phyloP scores from a whole-genome alignment of 1,140 invertebrate genomes.

The Papilio polytes region DNA sequence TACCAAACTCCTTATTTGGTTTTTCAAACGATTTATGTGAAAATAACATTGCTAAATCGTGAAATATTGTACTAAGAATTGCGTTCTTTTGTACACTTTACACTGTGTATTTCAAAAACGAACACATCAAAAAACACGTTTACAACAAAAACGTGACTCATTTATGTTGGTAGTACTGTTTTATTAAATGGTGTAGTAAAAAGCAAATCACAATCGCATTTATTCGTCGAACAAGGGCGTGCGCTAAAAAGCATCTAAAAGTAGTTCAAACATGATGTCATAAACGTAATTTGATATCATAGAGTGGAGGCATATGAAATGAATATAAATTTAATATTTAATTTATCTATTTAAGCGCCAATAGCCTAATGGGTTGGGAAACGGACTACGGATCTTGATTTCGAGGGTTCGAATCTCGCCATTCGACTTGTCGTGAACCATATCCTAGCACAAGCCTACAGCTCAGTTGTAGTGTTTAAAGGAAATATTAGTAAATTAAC shows the following conservation, averaged over 20 bases:
- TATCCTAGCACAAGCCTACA: too few relatives aligned
- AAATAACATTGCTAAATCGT: background rate
- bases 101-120: background rate
- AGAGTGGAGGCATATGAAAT: too few relatives aligned
- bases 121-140: slow-evolving; percentile 14
- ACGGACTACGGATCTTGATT: too few relatives aligned
- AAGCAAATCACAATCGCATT: background rate
- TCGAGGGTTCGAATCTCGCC: too few relatives aligned
- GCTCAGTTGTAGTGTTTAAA: too few relatives aligned
- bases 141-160: slow-evolving; percentile 24
- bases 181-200: background rate
- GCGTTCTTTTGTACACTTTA: background rate
- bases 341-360: too few relatives aligned
- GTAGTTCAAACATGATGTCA: background rate
- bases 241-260: slow-evolving; percentile 2
- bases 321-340: too few relatives aligned
- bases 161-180: background rate
- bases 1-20: too few relatives aligned
- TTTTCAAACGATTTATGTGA: slow-evolving; percentile 1
- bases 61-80: background rate
- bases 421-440: too few relatives aligned
- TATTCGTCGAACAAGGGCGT: slow-evolving; percentile 25
- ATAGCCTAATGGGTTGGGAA: too few relatives aligned
- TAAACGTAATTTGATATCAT: background rate
- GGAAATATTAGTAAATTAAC: too few relatives aligned